Conservation (phyloP, 2,113 vertebrate genomes). For the Ammodytes dubius region DNA sequence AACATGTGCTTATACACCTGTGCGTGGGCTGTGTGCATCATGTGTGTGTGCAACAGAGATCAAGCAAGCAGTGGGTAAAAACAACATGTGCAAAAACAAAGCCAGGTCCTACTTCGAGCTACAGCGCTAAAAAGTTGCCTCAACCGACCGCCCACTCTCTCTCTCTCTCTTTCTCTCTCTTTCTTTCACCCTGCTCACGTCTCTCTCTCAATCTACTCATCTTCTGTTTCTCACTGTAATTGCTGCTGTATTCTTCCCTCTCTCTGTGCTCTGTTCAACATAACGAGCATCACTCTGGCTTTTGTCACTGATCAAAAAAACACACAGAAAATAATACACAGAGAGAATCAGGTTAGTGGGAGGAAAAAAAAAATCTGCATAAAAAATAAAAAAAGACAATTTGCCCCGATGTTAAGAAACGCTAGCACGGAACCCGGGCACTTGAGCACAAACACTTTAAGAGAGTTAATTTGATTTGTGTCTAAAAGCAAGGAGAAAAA, state of each 20-base stretch:
- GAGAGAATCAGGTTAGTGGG: constrained; percentile 20
- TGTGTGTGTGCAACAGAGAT: constrained; percentile 48
- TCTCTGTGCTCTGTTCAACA: constrained; percentile 13
- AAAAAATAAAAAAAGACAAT: not conserved
- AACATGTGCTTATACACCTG: constrained; percentile 24
- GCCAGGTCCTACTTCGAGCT: constrained; percentile 48
- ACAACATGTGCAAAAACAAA: constrained; percentile 31
- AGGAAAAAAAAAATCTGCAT: constrained; percentile 52
- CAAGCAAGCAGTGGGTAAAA: constrained; percentile 50
- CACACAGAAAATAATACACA: constrained; percentile 4
- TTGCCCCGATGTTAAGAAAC: constrained; percentile 21
- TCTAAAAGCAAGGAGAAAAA: constrained; percentile 47
- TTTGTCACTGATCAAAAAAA: constrained; percentile 68
- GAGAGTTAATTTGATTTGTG: constrained; percentile 55
- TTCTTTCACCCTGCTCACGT: not conserved
- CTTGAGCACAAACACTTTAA: constrained; percentile 40
- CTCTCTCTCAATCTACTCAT: constrained; percentile 15
- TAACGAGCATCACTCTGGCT: constrained; percentile 17
- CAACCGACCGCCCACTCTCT: constrained; percentile 43
- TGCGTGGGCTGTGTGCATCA: constrained; percentile 36
- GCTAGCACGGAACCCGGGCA: not conserved
- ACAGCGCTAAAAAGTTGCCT: constrained; percentile 32
- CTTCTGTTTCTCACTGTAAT: constrained; percentile 43
- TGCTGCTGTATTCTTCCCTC: constrained; percentile 31
- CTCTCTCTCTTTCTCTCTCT: constrained; percentile 12